phyloP scores from a whole-genome alignment of 2,797 vertebrate species.

The Vireo griseus region DNA sequence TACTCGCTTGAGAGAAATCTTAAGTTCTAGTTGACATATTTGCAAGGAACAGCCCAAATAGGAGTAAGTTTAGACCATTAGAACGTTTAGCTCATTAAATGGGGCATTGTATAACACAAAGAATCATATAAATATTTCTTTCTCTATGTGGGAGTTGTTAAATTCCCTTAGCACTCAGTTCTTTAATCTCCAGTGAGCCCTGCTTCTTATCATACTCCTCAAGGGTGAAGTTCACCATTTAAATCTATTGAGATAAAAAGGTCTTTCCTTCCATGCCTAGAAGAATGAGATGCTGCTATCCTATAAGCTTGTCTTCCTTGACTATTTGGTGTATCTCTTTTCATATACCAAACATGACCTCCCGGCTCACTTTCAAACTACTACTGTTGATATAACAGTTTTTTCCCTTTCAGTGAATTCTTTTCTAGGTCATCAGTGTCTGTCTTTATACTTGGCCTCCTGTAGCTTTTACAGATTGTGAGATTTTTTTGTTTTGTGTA shows the following conservation, averaged over 20 bases:
- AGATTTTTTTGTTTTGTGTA: background rate
- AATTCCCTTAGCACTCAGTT: background rate
- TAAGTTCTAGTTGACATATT: background rate
- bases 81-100: background rate
- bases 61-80: background rate
- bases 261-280: background rate
- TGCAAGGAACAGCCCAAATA: background rate
- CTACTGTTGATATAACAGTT: background rate
- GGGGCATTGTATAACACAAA: background rate
- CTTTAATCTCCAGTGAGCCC: background rate
- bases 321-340: background rate
- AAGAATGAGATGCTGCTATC: background rate
- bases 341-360: background rate
- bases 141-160: background rate
- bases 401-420: background rate
- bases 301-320: background rate
- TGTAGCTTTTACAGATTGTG: background rate
- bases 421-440: background rate
- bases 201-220: background rate
- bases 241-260: background rate
- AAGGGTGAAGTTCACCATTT: background rate
- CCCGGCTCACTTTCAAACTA: background rate
- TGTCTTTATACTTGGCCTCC: background rate
- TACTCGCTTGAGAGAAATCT: background rate
- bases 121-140: background rate